Evolutionary conservation across 2,113 vertebrate species (phyloP), one percentile per base, ranked within the genome.

Genomic region (Poeciliopsis prolifica): DNA sequence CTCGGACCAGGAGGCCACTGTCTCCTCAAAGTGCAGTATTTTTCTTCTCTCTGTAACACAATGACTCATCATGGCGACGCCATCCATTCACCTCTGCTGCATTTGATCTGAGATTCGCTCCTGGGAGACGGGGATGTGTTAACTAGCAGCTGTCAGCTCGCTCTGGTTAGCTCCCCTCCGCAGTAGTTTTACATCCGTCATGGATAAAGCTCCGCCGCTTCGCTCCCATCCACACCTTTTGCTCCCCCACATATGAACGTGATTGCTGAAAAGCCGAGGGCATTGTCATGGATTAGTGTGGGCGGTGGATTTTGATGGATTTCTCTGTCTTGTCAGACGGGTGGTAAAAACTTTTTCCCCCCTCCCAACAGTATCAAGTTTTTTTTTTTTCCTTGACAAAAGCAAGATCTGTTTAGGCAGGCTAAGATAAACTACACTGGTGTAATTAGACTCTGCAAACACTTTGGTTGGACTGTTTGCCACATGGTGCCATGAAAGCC

Each of bases 281-380:
- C 61, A 11, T 37, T 75, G 77, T 80, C 19, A 28, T 65, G 66
- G 77, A 84, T 65, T 75, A 33, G 78, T 14, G 79, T 72, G 72
- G 85, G 78, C 70, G 77, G 85, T 61, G 78, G 54, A 26, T 78
- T 58, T 72, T 92, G 85, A 92, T 62, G 82, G 87, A 91, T 87
- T 81, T 73, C 54, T 69, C 66, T 40, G 74, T 75, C 73, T 29
- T 65, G 73, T 89, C 79, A 75, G 70, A 37, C 12, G 80, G 77
- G 77, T 67, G 82, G 80, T 72, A 65, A 48, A 51, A 61, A 66
- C 7, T 62, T 62, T 75, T 75, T 71, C 35, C 73, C 12, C 48
- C 15, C 61, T 35, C 13, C 58, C 19, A 70, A 65, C 61, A 31
- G 62, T 64, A 61, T 74, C 67, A 66, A 42, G 30, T 58, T 77